These are phyloP conservation scores for Diorhabda carinulata DNA, from an alignment of 1,140 invertebrate genomes.

Conservation along the genomic window DNA sequence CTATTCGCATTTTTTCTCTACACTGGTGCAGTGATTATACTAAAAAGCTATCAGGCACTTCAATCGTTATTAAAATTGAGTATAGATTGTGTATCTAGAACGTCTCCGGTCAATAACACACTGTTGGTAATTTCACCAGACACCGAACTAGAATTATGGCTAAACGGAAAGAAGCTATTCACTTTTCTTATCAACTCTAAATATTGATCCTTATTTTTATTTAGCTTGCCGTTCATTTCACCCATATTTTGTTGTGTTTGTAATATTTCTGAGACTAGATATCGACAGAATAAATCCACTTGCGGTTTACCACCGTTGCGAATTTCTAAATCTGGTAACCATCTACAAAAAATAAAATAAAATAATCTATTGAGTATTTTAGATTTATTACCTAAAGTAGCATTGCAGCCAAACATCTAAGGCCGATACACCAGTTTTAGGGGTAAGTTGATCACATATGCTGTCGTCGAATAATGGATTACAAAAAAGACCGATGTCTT, in stretches of 20 bases:
- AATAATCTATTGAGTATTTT: too few relatives aligned
- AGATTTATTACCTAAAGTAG: conserved; percentile 56
- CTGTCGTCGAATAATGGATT: conserved; percentile 67
- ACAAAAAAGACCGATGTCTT: conserved; percentile 71
- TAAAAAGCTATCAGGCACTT: neutral
- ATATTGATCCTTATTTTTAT: conserved; percentile 41
- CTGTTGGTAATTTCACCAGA: conserved; percentile 34
- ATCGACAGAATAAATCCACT: conserved; percentile 57
- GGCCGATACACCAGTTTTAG: conserved; percentile 53
- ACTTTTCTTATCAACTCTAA: conserved; percentile 42
- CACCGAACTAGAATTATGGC: conserved; percentile 31
- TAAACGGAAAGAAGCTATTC: conserved; percentile 54
- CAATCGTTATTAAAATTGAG: conserved; percentile 39
- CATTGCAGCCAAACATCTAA: conserved; percentile 84
- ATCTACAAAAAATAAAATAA: conserved; percentile 50
- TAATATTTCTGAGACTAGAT: conserved; percentile 56
- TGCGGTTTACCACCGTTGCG: conserved; percentile 69
- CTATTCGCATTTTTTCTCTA: neutral
- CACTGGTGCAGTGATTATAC: neutral
- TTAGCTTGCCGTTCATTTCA: conserved; percentile 35
- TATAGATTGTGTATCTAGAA: conserved; percentile 46
- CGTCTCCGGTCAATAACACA: conserved; percentile 39
- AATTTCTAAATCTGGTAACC: conserved; percentile 79
- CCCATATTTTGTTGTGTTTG: conserved; percentile 49
- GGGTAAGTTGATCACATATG: conserved; percentile 47